Base-by-base conservation (phyloP, 2,888 invertebrate genomes). In the Tuberolachnus salignus region DNA sequence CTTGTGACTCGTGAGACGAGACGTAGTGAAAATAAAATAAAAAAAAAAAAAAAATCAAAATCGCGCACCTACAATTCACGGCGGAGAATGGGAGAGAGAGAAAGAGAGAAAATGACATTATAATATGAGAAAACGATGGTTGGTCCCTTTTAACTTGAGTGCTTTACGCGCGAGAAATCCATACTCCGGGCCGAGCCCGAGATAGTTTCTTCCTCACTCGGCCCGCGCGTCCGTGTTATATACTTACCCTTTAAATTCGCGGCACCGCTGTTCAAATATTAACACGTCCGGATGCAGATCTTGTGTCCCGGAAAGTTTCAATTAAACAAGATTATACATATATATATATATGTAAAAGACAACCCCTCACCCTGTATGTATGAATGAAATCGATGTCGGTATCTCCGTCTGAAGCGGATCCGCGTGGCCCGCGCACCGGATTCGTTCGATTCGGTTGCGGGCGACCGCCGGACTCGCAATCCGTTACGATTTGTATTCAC, bases 121-220 rank as follows among this genome's bases (percentile, higher is more conserved):
- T 1, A 13, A 19, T 14, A 16, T 34, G 34, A 19, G 19, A 61
- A 63, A 72, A 61, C 72, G 61, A 72, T 72, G 61, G 42, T 42
- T 61, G 61, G 6, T 34, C 61, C 61, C 49, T 61, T 72, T 72
- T 72, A 61, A 72, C 59, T 59, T 61, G 72, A 72, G 61, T 72
- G 72, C 61, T 63, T 63, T 42, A 10, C 63, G 51, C 51, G 16
- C 51, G 44, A 51, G 34, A 51, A 72, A 61, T 19, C 23, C 61
- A 21, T 49, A 34, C 51, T 34, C 51, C 46, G 21, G 16, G 16
- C 1, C 10, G 26, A 3, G 26, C 26, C 11, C 8, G 21, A 13
- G 26, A 8, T 1, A 1, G 19, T n/a, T 19, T 46, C 61, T 51
- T 49, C 13, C n/a, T 34, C n/a, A 26, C 26, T 10, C n/a, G 66